Base-by-base conservation (phyloP, 1,140 invertebrate genomes). In the Cotesia typhae region DNA sequence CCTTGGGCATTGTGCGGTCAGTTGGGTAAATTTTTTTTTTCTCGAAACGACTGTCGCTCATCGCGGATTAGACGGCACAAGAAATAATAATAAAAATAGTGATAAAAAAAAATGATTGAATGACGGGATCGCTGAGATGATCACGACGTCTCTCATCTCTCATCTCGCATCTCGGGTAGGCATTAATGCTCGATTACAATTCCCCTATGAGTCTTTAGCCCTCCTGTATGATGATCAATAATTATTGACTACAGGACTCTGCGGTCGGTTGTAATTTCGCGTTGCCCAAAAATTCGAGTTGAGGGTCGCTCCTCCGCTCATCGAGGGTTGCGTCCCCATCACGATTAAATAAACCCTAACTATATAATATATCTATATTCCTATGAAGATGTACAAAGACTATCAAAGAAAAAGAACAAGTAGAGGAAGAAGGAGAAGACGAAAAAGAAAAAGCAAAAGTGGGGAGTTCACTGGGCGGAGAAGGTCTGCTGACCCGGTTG, bases 401-500 rank as follows among this genome's bases (percentile, higher is more conserved):
- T 28, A 28, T 28, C 28, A 28, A 28, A 28, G 28, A 28, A 28
- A 28, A 28, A 28, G 28, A 28, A n/a, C 61, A 37, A 38, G 41
- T 9, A 59, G 53, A 72, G 71, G 57, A 65, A 69, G 41, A 12
- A 20, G 6, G 38, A 6, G 53, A 59, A n/a, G 37, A 35, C 7
- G 51, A 0, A 68, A 4, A 28, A 41, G 41, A 47, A 10, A 47
- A 10, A 47, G 4, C 0, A 1, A 47, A 47, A 47, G 36, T 35
- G 51, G 17, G 57, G 53, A 57, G 53, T 55, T 17, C 17, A 4
- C 10, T 47, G 41, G 41, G 41, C 41, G 41, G 41, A 10, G 41
- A 47, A 14, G 78, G 84, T 80, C 76, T 80, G 80, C 79, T 87
- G 85, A 87, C 85, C 86, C 81, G 85, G 83, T 86, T 86, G 85